A percentile compares a stretch with the other conserved stretches of the same genome.
phyloP scores from a whole-genome alignment of 2,113 vertebrate species.

The Turnix velox region DNA sequence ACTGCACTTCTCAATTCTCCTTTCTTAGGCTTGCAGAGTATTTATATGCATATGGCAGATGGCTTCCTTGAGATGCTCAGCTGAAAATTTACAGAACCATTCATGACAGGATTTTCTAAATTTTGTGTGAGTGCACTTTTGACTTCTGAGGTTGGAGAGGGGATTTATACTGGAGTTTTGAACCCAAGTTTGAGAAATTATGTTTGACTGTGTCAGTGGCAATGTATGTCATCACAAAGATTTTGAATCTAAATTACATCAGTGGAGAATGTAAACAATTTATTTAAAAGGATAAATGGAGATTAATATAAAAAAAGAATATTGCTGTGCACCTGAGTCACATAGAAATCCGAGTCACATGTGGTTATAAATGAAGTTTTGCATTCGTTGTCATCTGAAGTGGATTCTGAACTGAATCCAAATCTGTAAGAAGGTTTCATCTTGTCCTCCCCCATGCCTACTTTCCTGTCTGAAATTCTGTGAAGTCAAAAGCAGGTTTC shows the following conservation, averaged over 20 bases:
- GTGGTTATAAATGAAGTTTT: neutral
- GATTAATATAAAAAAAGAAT: neutral
- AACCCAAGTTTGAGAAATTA: neutral
- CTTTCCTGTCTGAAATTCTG: neutral
- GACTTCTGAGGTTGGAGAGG: neutral
- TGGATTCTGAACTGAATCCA: neutral
- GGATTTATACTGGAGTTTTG: neutral
- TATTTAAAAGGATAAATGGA: neutral
- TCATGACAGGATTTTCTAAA: neutral
- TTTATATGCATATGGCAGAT: neutral
- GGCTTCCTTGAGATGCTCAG: neutral
- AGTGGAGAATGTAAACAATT: neutral
- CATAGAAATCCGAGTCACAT: neutral
- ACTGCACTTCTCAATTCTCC: neutral
- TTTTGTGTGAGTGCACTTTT: rapidly evolving
- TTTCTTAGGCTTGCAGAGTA: neutral
- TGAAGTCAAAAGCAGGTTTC: neutral
- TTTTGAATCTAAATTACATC: neutral
- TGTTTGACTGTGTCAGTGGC: neutral
- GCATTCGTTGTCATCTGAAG: neutral
- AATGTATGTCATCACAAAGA: neutral
- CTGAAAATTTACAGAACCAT: neutral
- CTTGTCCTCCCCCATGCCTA: neutral
- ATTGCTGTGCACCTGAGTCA: neutral
- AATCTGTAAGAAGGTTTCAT: neutral